These are phyloP conservation scores for Ceratosolen fusciceps DNA, from an alignment of 1,140 invertebrate species.

Conservation along the genomic window DNA sequence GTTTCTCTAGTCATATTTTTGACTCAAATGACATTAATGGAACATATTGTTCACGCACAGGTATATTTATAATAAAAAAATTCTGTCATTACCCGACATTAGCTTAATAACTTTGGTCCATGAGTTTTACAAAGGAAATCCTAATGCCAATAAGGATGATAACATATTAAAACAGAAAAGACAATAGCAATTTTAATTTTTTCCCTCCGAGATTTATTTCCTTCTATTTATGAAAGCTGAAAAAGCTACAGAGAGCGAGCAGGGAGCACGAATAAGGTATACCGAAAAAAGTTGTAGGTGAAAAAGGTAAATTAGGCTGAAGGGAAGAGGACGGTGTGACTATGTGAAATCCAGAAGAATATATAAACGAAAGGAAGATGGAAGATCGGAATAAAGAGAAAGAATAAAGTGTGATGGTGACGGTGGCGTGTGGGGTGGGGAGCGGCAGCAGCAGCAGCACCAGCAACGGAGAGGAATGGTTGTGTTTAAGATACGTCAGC, in stretches of 20 bases:
- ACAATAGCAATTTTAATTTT: not conserved
- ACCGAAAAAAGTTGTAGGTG: slow-evolving; percentile 2
- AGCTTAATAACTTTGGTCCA: too few species aligned
- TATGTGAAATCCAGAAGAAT: not conserved
- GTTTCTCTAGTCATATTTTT: too few species aligned
- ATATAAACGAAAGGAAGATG: not conserved
- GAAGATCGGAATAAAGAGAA: not conserved
- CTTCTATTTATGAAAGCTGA: slow-evolving; percentile 6
- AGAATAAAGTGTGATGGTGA: not conserved
- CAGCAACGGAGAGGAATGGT: not conserved
- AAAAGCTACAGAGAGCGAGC: not conserved
- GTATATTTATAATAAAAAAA: too few species aligned
- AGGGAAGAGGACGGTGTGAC: slow-evolving; percentile 6
- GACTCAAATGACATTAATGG: too few species aligned
- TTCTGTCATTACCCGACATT: too few species aligned
- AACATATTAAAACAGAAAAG: not conserved
- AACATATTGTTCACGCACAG: too few species aligned
- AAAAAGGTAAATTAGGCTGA: slow-evolving; percentile 20
- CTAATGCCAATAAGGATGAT: not conserved
- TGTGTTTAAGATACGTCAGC: slow-evolving; percentile 8
- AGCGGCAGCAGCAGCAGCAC: not conserved
- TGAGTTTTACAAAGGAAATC: too few species aligned
- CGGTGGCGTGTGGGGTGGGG: not conserved
- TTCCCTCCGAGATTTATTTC: slow-evolving; percentile 6
- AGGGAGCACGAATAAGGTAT: not conserved